Base-by-base conservation (phyloP, 2,797 vertebrate genomes). In the Sebastiscus albofasciatus region DNA sequence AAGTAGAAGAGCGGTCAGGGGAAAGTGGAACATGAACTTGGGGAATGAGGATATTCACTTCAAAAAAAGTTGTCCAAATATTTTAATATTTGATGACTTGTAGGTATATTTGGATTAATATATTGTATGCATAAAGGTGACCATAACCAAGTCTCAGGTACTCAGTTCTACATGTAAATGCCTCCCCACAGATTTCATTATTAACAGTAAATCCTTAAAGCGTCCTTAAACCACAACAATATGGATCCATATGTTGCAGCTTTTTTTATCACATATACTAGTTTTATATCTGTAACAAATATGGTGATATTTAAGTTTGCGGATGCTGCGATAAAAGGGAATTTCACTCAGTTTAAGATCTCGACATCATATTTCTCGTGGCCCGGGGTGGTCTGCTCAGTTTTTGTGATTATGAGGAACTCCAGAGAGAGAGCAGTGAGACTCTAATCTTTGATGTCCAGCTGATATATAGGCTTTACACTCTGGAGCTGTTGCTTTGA, bases 41-140 rank as follows among this genome's bases (percentile, higher is more conserved):
- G 12, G 27, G 59, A 52, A 61, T 60, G 39, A 72, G 27, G 16
- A 68, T 68, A 11, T 56, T 72, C 58, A 26, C 34, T 80, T 67
- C 1, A 13, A 27, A 58, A 86, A 86, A 90, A 90, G 80, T 90
- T 91, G 29, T 29, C 29, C 49, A 81, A 80, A 71, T 12, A 8
- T 61, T 22, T 68, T 6, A 67, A 4, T 72, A 24, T 60, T 29
- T 36, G 13, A n/a, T 16, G 8, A 36, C 8, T 87, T 52, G 2
- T 14, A 8, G 11, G 16, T 29, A 2, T 18, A 4, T 14, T 13
- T 72, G 29, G 62, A 27, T 42, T 49, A 8, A 14, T 60, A n/a
- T 16, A 31, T 3, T 24, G 26, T 9, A 13, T 46, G 5, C 2
- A 0, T 61, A 22, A 68, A 58, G 42, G 29, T 66, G 10, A 9